Evolutionary conservation across 2,888 invertebrate species (phyloP), one percentile per base, ranked within the genome.

Genomic region (Pristionchus arcanus): DNA sequence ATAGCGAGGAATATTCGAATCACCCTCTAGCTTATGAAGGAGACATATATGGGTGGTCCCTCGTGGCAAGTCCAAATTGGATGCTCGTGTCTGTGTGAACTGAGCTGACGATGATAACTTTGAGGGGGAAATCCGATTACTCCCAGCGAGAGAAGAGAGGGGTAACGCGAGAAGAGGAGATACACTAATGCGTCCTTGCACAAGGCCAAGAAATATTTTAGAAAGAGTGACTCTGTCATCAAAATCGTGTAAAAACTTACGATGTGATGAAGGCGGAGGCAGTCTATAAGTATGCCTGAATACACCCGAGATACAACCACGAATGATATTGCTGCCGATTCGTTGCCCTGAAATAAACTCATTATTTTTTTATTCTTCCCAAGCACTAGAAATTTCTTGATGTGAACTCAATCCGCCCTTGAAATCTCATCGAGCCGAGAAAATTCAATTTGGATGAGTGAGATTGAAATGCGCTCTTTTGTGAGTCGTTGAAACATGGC

Each of bases 291-390:
- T 94, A 88, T 93, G 91, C 87, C 94, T 93, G 91, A 95, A 95
- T 74, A 95, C 95, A 28, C 93, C 92, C 19, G 94, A 93, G 87
- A 94, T 94, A 87, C 95, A 95, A 25, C 95, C 95, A 9, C 95
- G 93, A 87, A 95, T 95, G 71, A 95, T 94, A 83, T 95, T 95
- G 90, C 94, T 95, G 15, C 95, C 95, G 86, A 95, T 92, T 90
- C 94, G 94, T 74, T 94, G 94, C 28, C 95, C 95, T 95, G 91
- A 16, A 88, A 88, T 3, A 3, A n/a, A 25, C 16, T 7, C 28
- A n/a, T 55, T 21, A 15, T 13, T 21, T 53, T 49, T 37, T 66
- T 25, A 86, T 25, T 37, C 3, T 66, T 55, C 31, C 55, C 49
- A 19, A 28, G 66, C 25, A 1, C 13, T 7, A 2, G n/a, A 25